Evolutionary conservation across 2,113 vertebrate species (phyloP), one percentile per base, ranked within the genome.

Genomic region (Etia nguti): DNA sequence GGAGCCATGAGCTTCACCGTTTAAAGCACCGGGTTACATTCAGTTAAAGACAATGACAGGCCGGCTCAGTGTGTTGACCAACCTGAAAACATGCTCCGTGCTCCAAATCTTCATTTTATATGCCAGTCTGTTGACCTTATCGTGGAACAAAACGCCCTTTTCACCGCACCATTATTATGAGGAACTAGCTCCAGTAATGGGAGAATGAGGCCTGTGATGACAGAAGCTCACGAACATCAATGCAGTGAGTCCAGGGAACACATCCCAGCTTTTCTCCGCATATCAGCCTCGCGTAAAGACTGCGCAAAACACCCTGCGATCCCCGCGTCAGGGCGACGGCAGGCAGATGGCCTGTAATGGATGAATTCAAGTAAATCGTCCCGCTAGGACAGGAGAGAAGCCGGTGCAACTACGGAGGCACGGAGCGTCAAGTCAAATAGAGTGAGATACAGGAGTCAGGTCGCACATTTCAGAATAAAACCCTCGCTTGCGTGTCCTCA

Each of bases 51-150:
- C 38, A 65, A n/a, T 29, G 4, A 59, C 36, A 54, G 7, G 70
- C 8, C 38, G 24, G 8, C 12, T 18, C 8, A 24, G 12, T 31
- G 4, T 31, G 10, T 10, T 60, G 48, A 89, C 93, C 29, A 79
- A 97, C 96, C 96, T 96, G 96, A 97, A 97, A 86, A 95, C 92
- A 90, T 97, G 96, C 6, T 97, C 96, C n/a, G 96, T 96, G 93
- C 95, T 97, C 96, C 96, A 97, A 34, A 97, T 95, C 94, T 95
- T 97, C 96, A 97, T 97, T 41, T 91, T 77, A 93, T 41, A 8
- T n/a, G 1, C 10, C 11, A 41, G 15, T 41, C 29, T 46, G 22
- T 48, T 36, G 26, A 29, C 65, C 56, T 80, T 54, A 56, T 57
- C 24, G 18, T 9, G 34, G 62, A 84, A 79, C 20, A 31, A n/a